Base-by-base conservation (phyloP, 2,888 invertebrate species). In the Apotomis betuletana region DNA sequence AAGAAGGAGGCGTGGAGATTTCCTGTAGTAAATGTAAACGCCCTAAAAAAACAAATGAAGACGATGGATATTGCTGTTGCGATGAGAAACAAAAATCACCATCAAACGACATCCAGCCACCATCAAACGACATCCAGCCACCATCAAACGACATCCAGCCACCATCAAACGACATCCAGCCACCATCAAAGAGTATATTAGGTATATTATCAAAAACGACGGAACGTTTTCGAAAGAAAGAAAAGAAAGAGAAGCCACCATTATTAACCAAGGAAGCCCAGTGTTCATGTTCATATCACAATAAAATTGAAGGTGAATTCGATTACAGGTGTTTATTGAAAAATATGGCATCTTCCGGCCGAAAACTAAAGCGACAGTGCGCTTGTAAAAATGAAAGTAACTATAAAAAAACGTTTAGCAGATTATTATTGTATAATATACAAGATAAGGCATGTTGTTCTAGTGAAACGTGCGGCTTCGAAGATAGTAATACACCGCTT, bases 391-490 rank as follows among this genome's bases (percentile, higher is more conserved):
- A 9, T 0, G 4, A 12, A 3, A 15, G 9, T n/a, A 12, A 55
- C 6, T 10, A 46, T 0, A 65, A 36, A 36, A 57, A 46, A 46
- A 27, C 5, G 27, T 55, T 65, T 46, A n/a, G 44, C 15, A 65
- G 65, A 15, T n/a, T 65, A n/a, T 57, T 65, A 65, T 65, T 65
- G 27, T 57, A 8, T 46, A 57, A 65, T n/a, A 46, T 65, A 46
- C 55, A 46, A 46, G 54, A 46, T 36, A 15, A 9, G 13, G 5
- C 6, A 55, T 55, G 44, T 54, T 57, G 36, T 8, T 57, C 63
- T 41, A 13, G 44, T 9, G 55, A 6, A 27, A 10, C 44, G 27
- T 65, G 46, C 55, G 57, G 46, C 9, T 3, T 27, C 36, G 27
- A 65, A 49, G 9, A 49, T 9, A 9, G 49, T 49, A 1, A 27